A percentile compares a stretch with the other conserved stretches of the same genome.
Conservation (phyloP, 2,113 vertebrate genomes). For the Plotosus lineatus region DNA sequence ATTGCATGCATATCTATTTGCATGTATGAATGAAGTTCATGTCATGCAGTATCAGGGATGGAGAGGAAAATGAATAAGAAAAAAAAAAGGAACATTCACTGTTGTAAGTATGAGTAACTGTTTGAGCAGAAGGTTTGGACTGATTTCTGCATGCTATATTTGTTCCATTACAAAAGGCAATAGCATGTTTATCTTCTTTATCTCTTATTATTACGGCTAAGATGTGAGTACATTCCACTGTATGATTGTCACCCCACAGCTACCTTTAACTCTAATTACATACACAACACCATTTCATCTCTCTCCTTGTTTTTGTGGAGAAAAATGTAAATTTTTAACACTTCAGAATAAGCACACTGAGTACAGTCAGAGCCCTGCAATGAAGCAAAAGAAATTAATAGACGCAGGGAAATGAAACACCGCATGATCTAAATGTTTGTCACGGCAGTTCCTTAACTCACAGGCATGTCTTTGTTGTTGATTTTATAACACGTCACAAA, state of each 20-base stretch:
- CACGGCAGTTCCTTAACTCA: constrained; percentile 1
- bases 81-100: background rate
- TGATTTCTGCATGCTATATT: constrained; percentile 35
- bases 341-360: background rate
- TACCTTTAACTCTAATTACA: background rate
- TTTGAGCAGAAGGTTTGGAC: background rate
- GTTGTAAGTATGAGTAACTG: background rate
- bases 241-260: constrained; percentile 3
- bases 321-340: background rate
- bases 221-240: constrained; percentile 25
- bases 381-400: constrained; percentile 20
- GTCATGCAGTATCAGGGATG: constrained; percentile 24
- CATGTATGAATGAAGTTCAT: constrained; percentile 33
- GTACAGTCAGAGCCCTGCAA: background rate
- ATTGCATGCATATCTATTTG: constrained; percentile 43
- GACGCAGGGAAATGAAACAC: constrained; percentile 19
- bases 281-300: background rate
- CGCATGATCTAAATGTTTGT: constrained; percentile 14
- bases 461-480: constrained; percentile 23
- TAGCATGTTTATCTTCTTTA: constrained; percentile 41
- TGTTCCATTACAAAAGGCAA: constrained; percentile 47
- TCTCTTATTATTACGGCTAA: constrained; percentile 24
- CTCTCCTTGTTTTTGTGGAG: background rate
- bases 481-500: constrained; percentile 37
- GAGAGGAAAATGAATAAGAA: background rate